Conservation (phyloP, 1,140 invertebrate species). For the Diploscapter pachys region DNA sequence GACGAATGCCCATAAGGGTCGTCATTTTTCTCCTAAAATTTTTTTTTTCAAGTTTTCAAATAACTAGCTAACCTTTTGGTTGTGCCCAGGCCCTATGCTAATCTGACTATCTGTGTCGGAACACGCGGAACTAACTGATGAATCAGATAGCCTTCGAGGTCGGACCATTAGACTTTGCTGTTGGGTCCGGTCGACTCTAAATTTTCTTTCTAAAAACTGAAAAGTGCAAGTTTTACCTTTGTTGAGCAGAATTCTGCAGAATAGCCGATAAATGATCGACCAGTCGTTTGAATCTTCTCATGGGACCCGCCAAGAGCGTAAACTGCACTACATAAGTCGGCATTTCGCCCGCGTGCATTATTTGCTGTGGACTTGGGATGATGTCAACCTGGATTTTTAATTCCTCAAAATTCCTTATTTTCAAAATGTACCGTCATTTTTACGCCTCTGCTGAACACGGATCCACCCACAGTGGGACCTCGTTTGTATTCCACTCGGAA, state of each 20-base stretch:
- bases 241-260: conserved; percentile 47
- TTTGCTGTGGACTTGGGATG: conserved; percentile 46
- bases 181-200: conserved; percentile 39
- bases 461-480: conserved; percentile 71
- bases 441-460: conserved; percentile 53
- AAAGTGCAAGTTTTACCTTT: conserved; percentile 33
- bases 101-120: conserved; percentile 38
- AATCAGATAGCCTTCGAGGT: conserved; percentile 47
- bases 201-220: neutral
- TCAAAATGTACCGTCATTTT: conserved; percentile 51
- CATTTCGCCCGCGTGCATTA: conserved; percentile 37
- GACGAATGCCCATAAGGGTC: neutral
- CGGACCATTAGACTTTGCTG: conserved; percentile 44
- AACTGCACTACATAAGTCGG: conserved; percentile 57
- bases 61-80: neutral
- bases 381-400: conserved; percentile 45
- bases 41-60: conserved; percentile 16
- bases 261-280: conserved; percentile 51
- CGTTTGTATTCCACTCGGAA: conserved; percentile 96
- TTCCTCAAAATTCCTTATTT: conserved; percentile 10
- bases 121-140: conserved; percentile 43
- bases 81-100: neutral
- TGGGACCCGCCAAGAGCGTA: conserved; percentile 48
- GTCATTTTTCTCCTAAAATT: neutral
- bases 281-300: conserved; percentile 48